Evolutionary conservation across 2,888 invertebrate species (phyloP).

Genomic region (Gisinianus flammeolus): DNA sequence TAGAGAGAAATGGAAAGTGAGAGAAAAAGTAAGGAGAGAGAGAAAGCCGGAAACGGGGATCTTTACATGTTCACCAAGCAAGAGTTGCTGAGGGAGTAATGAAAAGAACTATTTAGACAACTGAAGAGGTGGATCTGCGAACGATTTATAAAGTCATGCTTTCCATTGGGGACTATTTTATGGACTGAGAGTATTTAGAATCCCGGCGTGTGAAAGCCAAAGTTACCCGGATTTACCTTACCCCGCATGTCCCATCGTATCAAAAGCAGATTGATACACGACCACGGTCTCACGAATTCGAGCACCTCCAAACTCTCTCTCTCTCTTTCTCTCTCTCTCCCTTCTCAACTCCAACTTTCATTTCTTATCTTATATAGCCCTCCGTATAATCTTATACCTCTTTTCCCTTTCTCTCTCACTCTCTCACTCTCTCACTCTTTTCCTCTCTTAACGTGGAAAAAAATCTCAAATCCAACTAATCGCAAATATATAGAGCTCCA

Average conservation of each 20-base stretch:
- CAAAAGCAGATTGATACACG: slow-evolving; percentile 38
- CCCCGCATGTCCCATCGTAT: slow-evolving; percentile 47
- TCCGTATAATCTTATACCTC: background rate
- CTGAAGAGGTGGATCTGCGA: slow-evolving; percentile 33
- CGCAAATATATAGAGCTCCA: too few relatives aligned
- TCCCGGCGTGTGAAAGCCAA: slow-evolving; percentile 47
- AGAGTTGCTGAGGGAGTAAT: slow-evolving; percentile 36
- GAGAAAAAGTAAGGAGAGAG: background rate
- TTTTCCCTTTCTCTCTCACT: background rate
- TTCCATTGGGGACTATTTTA: slow-evolving; percentile 46
- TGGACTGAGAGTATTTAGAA: slow-evolving; percentile 49
- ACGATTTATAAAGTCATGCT: slow-evolving; percentile 43
- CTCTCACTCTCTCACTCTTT: background rate
- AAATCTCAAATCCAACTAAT: background rate
- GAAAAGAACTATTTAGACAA: slow-evolving; percentile 29
- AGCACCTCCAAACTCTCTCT: background rate
- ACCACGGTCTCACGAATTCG: background rate
- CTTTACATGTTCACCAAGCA: slow-evolving; percentile 7
- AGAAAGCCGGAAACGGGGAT: background rate
- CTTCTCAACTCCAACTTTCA: background rate
- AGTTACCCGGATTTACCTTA: slow-evolving; percentile 45
- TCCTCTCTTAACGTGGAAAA: background rate
- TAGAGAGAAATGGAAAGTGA: slow-evolving; percentile 4
- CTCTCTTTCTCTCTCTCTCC: background rate
- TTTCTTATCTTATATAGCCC: background rate